Conservation (phyloP, 2,797 vertebrate species). For the Ambastaia sidthimunki region DNA sequence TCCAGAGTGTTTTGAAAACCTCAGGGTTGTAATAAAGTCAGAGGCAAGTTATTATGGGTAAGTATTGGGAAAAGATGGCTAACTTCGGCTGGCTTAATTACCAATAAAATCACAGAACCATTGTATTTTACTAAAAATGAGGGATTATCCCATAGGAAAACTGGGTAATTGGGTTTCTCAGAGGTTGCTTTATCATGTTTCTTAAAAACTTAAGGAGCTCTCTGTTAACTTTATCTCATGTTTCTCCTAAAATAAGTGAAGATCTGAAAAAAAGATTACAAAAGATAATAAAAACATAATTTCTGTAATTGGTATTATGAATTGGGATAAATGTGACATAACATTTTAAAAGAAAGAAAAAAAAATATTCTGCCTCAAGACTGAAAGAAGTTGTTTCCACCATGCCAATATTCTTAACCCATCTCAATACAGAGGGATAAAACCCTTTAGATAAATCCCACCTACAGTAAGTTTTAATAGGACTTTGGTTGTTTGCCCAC, state of each 20-base stretch:
- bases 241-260: too few relatives aligned
- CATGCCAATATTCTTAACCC: not conserved
- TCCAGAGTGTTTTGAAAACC: slow-evolving; percentile 23
- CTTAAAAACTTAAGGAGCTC: too few relatives aligned
- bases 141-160: slow-evolving; percentile 24
- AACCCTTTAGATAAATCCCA: not conserved
- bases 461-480: slow-evolving; percentile 52
- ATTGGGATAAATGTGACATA: too few relatives aligned
- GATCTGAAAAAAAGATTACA: too few relatives aligned
- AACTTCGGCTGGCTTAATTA: slow-evolving; percentile 60
- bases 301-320: too few relatives aligned
- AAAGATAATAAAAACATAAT: too few relatives aligned
- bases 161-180: not conserved
- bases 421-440: slow-evolving; percentile 5
- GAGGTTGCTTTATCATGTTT: too few relatives aligned
- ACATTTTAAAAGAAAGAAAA: slow-evolving; percentile 35
- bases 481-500: slow-evolving; percentile 57
- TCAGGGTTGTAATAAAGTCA: slow-evolving; percentile 2
- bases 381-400: slow-evolving; percentile 17
- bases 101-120: slow-evolving; percentile 53
- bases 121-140: slow-evolving; percentile 39
- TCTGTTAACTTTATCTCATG: too few relatives aligned
- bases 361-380: not conserved
- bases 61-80: slow-evolving; percentile 18
- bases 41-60: not conserved